Base-by-base conservation (phyloP, 2,113 vertebrate genomes). In the Mustela nigripes region DNA sequence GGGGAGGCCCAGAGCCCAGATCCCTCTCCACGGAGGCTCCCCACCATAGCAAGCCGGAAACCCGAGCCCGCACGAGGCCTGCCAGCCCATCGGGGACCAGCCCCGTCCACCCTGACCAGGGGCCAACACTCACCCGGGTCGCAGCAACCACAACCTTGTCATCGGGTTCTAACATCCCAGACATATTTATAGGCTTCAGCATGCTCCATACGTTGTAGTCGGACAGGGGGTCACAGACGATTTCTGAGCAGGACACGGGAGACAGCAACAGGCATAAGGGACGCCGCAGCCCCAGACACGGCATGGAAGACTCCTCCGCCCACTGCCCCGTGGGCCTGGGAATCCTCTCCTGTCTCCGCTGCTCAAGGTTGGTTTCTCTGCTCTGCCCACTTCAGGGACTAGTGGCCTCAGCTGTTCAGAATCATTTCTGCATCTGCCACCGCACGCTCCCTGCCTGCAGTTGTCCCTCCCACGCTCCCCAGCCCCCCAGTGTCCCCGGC, bases 121-220 rank as follows among this genome's bases (percentile, higher is more conserved):
- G 2, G 48, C 36, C 65, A 89, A 36, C 22, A 98, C 99, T 98
- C 96, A 99, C 99, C 98, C 99, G 98, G 1, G 99, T 98, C 6
- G 99, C 99, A 0, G 99, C 99, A 1, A 99, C 94, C 80, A 99
- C 97, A 2, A 99, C 97, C 4, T 97, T 98, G 96, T 99, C 98
- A 0, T 90, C 78, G 0, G 99, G 98, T 1, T 91, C 79, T 0
- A 98, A 7, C 0, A 82, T 94, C 1, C 92, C 98, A 1, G 99
- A 99, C 87, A 88, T 96, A 60, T 99, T 99, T 96, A 99, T 94
- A 6, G 99, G 99, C 4, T 95, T 99, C 36, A 99, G 98, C 5
- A 99, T 98, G 87, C 99, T 99, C 99, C 99, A 99, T 0, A 99
- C 98, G 0, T 99, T 99, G 78, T 84, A 99, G 86, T 99, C 99